phyloP scores from a whole-genome alignment of 2,888 invertebrate genomes.

The Dione vanillae region DNA sequence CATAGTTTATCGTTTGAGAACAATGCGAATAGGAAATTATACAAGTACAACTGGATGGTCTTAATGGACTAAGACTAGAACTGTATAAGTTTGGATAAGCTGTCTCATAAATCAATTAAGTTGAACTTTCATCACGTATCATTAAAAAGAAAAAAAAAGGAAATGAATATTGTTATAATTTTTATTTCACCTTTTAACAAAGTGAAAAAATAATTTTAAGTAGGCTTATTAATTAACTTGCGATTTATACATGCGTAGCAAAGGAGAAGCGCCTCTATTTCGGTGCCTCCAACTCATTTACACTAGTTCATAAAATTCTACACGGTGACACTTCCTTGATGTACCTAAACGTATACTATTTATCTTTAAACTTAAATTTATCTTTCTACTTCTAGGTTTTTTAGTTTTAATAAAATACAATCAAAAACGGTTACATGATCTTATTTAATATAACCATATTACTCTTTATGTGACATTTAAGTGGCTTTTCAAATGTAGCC shows the following conservation, averaged over 20 bases:
- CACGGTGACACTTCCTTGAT: no score
- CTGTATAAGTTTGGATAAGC: conserved; percentile 4
- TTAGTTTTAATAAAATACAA: background rate
- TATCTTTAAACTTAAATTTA: no score
- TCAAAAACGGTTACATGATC: background rate
- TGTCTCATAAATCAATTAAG: conserved; percentile 19
- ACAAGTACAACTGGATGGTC: conserved; percentile 25
- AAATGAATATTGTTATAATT: background rate
- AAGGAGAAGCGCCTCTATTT: no score
- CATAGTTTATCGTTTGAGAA: conserved; percentile 42
- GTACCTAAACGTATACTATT: no score
- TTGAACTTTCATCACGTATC: conserved; percentile 9
- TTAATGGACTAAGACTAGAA: conserved; percentile 38
- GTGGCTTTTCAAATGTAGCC: conserved; percentile 24
- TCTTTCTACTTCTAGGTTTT: no score
- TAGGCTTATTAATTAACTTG: no score
- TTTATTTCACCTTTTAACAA: no score
- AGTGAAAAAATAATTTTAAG: no score
- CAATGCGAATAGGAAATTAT: conserved; percentile 33
- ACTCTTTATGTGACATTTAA: conserved; percentile 20
- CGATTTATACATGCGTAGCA: no score
- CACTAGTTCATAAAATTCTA: no score
- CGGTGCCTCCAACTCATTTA: no score
- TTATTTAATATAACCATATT: conserved; percentile 12
- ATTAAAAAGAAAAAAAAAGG: background rate